Evolutionary conservation across 2,113 vertebrate genomes (phyloP).

Genomic region (Scomber colias): DNA sequence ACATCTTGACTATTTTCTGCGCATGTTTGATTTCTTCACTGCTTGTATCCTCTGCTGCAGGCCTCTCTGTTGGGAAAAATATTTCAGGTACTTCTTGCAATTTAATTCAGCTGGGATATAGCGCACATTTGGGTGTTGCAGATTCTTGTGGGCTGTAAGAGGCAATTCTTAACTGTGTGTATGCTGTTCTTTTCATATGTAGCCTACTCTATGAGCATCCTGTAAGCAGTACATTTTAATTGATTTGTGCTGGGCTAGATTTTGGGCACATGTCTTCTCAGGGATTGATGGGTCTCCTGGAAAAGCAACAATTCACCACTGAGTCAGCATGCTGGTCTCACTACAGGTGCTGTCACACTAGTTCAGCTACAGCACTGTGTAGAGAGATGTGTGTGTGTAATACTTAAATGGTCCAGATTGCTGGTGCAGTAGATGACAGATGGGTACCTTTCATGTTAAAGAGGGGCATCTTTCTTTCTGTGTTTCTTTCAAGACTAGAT

Average conservation of each 20-base stretch:
- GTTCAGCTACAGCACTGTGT: conserved; percentile 8
- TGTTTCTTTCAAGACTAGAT: not conserved
- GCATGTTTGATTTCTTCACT: conserved; percentile 37
- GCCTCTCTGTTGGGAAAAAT: conserved; percentile 79
- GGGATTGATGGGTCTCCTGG: conserved; percentile 29
- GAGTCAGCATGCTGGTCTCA: conserved; percentile 28
- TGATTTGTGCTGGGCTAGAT: conserved; percentile 12
- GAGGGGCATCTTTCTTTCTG: conserved; percentile 17
- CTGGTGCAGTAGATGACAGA: conserved; percentile 13
- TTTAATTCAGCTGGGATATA: conserved; percentile 53
- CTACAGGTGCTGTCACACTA: conserved; percentile 14
- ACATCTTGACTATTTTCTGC: not conserved
- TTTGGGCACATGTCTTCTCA: not conserved
- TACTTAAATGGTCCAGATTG: not conserved
- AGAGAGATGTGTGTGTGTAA: not conserved
- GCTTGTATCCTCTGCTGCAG: conserved; percentile 75
- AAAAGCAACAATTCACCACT: conserved; percentile 13
- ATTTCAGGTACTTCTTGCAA: conserved; percentile 83
- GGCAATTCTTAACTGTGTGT: not conserved
- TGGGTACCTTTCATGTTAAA: not conserved
- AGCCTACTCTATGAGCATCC: not conserved
- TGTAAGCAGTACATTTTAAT: not conserved
- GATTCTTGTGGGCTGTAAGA: conserved; percentile 1
- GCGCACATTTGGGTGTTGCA: conserved; percentile 59
- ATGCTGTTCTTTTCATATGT: not conserved